Conservation (phyloP, 92 coral and sea anemone species). For the Desmophyllum pertusum region DNA sequence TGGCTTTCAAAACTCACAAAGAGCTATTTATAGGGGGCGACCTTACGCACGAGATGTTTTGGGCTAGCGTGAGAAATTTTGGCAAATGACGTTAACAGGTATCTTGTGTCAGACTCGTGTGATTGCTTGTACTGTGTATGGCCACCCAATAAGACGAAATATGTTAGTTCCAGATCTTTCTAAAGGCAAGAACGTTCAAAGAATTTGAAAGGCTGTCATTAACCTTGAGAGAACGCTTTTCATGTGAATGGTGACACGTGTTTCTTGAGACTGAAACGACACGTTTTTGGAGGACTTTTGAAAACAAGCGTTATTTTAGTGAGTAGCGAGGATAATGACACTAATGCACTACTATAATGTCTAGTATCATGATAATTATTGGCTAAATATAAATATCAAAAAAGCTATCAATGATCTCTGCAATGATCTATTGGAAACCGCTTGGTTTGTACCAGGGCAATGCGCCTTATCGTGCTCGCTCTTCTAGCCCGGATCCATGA, state of each 20-base stretch:
- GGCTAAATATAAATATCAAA: background rate
- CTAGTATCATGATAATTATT: background rate
- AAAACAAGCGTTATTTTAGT: background rate
- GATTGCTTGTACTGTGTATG: background rate
- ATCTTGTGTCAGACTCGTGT: conserved; percentile 1
- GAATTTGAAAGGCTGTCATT: conserved; percentile 11
- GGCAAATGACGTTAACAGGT: background rate
- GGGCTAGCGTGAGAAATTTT: conserved; percentile 40
- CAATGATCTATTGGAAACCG: conserved; percentile 6
- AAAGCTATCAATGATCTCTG: background rate
- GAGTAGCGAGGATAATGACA: background rate
- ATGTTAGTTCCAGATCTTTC: background rate
- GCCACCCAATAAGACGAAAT: background rate
- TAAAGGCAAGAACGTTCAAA: background rate
- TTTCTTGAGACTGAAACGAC: conserved; percentile 4
- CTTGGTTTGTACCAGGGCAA: background rate
- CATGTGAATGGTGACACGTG: conserved; percentile 20
- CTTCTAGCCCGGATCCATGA: too few relatives aligned
- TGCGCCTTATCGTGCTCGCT: too few relatives aligned
- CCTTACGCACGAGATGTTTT: conserved; percentile 31
- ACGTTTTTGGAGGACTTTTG: conserved; percentile 34
- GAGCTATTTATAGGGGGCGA: conserved; percentile 36
- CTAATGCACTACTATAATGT: conserved; percentile 1
- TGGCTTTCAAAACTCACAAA: conserved; percentile 38
- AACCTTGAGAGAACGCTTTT: conserved; percentile 27